Evolutionary conservation across 2,888 invertebrate genomes (phyloP).

Genomic region (Diarsia mendica): DNA sequence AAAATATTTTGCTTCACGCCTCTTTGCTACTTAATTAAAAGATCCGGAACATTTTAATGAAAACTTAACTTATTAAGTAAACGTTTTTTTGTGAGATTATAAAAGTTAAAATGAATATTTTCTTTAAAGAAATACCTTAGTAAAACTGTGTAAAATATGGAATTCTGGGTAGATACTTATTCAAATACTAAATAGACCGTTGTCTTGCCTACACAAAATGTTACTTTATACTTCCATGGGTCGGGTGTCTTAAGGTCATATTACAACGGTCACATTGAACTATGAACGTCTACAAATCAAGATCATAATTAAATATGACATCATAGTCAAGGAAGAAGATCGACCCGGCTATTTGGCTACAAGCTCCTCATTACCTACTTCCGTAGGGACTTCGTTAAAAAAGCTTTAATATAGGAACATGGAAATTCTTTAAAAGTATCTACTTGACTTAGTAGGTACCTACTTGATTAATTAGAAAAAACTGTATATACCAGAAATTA

Average conservation of each 20-base stretch:
- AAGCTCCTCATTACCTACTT: neutral
- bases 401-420: neutral
- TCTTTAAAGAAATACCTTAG: neutral
- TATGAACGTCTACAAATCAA: neutral
- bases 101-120: constrained; percentile 40
- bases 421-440: neutral
- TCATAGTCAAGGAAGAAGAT: neutral
- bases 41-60: constrained; percentile 46
- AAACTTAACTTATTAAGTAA: constrained; percentile 38
- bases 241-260: neutral
- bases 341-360: neutral
- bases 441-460: neutral
- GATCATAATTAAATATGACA: neutral
- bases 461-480: constrained; percentile 2
- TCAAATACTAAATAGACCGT: neutral
- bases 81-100: constrained; percentile 24
- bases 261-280: neutral
- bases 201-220: neutral
- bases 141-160: neutral
- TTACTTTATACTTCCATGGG: neutral
- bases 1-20: constrained; percentile 20
- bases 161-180: neutral
- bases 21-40: constrained; percentile 46
- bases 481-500: neutral
- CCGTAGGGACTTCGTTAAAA: neutral